Evolutionary conservation across 1,140 invertebrate species (phyloP), one percentile per base, ranked within the genome.

Genomic region (Dendrolimus punctatus): DNA sequence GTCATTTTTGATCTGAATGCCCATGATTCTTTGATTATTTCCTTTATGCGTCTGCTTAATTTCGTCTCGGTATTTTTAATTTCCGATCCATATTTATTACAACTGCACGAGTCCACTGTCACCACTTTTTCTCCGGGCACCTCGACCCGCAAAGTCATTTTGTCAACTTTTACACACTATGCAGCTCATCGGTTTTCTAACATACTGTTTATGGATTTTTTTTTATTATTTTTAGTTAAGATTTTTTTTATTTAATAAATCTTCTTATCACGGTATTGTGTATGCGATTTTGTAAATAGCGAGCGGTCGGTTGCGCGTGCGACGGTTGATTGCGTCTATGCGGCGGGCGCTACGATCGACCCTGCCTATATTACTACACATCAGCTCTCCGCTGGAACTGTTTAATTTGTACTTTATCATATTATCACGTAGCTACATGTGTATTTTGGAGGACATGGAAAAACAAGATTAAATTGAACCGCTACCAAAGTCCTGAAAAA

Each of bases 61-160:
- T 72, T 78, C 38, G 58, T 68, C 58, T 83, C 76, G 5, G 73
- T 51, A 59, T 81, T 80, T 49, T 62, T 71, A 6, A 73, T 54
- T 40, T 81, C 78, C n/a, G 67, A 64, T 37, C 68, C 53, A 47
- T 71, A 78, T 23, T 75, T 76, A 56, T 62, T 76, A 65, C 75
- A 80, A 64, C 79, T 84, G 69, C 74, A 79, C 55, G 73, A 59
- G 64, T 83, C 79, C 58, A 80, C 66, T 60, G 58, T 79, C 51
- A 75, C 68, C 51, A 78, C 66, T 57, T 86, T 84, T 62, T 84
- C 81, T 55, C 71, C 77, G 73, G 75, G 76, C 66, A 78, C 78
- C 66, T 84, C 83, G 68, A 86, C 79, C 76, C 80, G 78, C 55
- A 83, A 75, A 68, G 79, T 86, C 83, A 86, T 86, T 69, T 81